Evolutionary conservation across 1,140 invertebrate genomes (phyloP), one percentile per base, ranked within the genome.

Genomic region (Dufourea novaeangliae): DNA sequence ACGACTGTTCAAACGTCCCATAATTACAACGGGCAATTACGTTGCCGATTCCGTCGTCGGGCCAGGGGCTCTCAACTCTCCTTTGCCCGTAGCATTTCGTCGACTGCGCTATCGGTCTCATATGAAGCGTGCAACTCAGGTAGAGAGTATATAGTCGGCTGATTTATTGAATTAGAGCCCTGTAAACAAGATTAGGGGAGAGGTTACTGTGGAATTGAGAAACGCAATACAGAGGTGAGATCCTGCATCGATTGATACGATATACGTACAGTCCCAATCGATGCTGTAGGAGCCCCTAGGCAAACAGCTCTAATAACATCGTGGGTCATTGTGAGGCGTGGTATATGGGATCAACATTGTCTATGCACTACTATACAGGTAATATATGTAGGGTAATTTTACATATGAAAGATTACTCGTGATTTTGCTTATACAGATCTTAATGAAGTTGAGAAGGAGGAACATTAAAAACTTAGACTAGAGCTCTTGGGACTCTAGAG

Each of bases 11-110:
- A 52, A 63, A 80, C 66, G 71, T 76, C 22, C 34, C 68, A 78
- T 83, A 83, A 81, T 70, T 72, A 61, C 73, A 67, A 64, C 52
- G 56, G 52, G 64, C 67, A 83, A 81, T 83, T 71, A 81, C 79
- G 66, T 56, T 34, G 52, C 34, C 50, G 37, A 71, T 71, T 25
- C 27, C 14, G n/a, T 44, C 32, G 12, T 14, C 12, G 12, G n/a
- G n/a, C 4, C 1, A 3, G 4, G 2, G 29, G 27, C 14, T 34
- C 46, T 66, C 73, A 41, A 56, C 32, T 80, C 32, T 80, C 80
- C 79, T 80, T 80, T 41, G 41, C 39, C 4, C 6, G 7, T 39
- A 22, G 0, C 6, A 2, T 4, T 1, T 22, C 20, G 25, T 25
- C 14, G 14, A 68, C 25, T 20, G 29, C 41, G 14, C 34, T 37